phyloP scores from a whole-genome alignment of 37 sponge, comb jelly and placozoan species.

The Axinella damicornis region DNA sequence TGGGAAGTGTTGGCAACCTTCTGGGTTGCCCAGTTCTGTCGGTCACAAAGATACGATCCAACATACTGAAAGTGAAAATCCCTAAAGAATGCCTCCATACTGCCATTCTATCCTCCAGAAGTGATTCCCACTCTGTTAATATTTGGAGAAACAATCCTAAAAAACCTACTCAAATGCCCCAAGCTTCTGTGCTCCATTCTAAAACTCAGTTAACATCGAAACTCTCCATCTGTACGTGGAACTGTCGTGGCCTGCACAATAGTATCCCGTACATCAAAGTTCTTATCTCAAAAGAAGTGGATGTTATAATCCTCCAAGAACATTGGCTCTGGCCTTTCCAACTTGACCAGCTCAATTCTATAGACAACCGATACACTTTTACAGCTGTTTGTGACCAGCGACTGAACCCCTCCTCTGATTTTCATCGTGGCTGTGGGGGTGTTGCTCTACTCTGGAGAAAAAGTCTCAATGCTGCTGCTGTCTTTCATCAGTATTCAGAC shows the following conservation, averaged over 20 bases:
- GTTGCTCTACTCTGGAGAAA: background rate
- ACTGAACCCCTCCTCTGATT: background rate
- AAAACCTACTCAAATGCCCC: too few relatives aligned
- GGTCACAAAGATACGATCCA: too few relatives aligned
- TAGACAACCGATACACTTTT: background rate
- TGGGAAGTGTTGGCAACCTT: too few relatives aligned
- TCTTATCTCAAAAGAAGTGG: background rate
- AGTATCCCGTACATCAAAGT: background rate
- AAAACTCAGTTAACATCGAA: too few relatives aligned
- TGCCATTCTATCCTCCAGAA: too few relatives aligned
- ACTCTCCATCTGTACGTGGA: too few relatives aligned
- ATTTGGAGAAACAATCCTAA: too few relatives aligned
- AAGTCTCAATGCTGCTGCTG: background rate
- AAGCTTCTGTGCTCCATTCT: too few relatives aligned
- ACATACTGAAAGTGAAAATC: too few relatives aligned
- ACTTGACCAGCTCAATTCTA: background rate
- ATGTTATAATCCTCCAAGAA: slow-evolving; percentile 3
- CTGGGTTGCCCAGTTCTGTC: too few relatives aligned
- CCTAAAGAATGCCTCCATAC: too few relatives aligned
- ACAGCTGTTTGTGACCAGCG: background rate
- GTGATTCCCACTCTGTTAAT: too few relatives aligned
- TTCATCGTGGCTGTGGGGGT: slow-evolving; percentile 1
- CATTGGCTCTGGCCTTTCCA: slow-evolving; percentile 12
- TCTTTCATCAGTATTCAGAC: background rate
- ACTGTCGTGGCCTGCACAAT: slow-evolving; percentile 2